A percentile compares a stretch with the other conserved stretches of the same genome.
phyloP scores from a whole-genome alignment of 2,113 vertebrate species.

The Isichthys henryi region DNA sequence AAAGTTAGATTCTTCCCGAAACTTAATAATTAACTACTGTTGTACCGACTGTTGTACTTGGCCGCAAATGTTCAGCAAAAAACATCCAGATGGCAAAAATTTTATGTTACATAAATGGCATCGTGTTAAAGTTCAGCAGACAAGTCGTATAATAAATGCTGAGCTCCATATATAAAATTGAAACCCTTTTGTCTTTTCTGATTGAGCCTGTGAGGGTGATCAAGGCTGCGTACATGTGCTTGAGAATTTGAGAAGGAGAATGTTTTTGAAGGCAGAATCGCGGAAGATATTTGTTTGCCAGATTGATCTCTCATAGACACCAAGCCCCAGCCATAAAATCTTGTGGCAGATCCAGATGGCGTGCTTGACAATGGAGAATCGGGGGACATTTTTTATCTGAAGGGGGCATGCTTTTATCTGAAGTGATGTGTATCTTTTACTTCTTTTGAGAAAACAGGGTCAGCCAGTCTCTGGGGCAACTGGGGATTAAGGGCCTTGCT shows the following conservation, averaged over 20 bases:
- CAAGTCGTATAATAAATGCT: neutral
- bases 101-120: neutral
- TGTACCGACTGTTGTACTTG: neutral
- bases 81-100: neutral
- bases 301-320: neutral
- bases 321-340: neutral
- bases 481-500: neutral
- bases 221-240: neutral
- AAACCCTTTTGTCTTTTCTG: neutral
- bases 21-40: neutral
- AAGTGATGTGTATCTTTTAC: neutral
- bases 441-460: neutral
- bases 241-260: neutral
- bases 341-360: neutral
- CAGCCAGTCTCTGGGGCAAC: neutral
- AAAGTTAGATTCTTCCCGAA: neutral
- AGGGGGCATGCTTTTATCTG: neutral
- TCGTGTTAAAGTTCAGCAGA: neutral
- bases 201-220: neutral
- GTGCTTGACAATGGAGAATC: neutral
- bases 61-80: neutral
- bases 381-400: neutral
- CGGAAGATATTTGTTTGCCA: neutral
- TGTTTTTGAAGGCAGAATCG: neutral
- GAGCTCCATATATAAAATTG: neutral